Percentiles rank a stretch among this genome's conserved stretches.
Conservation (phyloP, 1,140 invertebrate genomes). For the Rhagoletis pomonella region DNA sequence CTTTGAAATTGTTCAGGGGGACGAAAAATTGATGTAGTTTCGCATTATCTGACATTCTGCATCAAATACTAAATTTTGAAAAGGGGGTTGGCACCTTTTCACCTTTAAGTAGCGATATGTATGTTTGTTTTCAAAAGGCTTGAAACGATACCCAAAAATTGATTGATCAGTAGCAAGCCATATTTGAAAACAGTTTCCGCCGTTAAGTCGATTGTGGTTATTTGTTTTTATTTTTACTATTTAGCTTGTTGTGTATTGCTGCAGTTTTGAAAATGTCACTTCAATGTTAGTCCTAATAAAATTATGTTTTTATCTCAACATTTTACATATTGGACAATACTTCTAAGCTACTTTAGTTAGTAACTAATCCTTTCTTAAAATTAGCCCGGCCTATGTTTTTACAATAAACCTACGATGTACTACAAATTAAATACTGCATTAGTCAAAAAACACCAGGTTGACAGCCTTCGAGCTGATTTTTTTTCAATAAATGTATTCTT, state of each 20-base stretch:
- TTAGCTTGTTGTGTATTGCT: constrained; percentile 11
- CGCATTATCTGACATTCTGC: too few relatives aligned
- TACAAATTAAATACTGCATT: constrained; percentile 5
- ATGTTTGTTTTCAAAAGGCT: constrained; percentile 30
- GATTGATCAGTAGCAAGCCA: constrained; percentile 64
- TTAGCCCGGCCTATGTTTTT: neutral
- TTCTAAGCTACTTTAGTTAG: neutral
- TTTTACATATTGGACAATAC: neutral
- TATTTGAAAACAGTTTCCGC: constrained; percentile 44
- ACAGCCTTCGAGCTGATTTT: neutral
- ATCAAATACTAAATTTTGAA: too few relatives aligned
- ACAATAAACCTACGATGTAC: neutral
- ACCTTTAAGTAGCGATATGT: too few relatives aligned
- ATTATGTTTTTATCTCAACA: constrained; percentile 16
- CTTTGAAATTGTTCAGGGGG: too few relatives aligned
- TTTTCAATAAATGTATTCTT: neutral
- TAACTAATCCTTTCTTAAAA: constrained; percentile 2
- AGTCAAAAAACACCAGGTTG: constrained; percentile 32
- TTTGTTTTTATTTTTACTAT: constrained; percentile 26
- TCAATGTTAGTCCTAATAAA: constrained; percentile 61
- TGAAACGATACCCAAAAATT: constrained; percentile 72
- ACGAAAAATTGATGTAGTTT: too few relatives aligned
- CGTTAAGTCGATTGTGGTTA: neutral
- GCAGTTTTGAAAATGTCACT: constrained; percentile 55
- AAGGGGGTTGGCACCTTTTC: too few relatives aligned